Evolutionary conservation across 2,797 vertebrate genomes (phyloP).

Genomic region (Pantherophis alleghaniensis): DNA sequence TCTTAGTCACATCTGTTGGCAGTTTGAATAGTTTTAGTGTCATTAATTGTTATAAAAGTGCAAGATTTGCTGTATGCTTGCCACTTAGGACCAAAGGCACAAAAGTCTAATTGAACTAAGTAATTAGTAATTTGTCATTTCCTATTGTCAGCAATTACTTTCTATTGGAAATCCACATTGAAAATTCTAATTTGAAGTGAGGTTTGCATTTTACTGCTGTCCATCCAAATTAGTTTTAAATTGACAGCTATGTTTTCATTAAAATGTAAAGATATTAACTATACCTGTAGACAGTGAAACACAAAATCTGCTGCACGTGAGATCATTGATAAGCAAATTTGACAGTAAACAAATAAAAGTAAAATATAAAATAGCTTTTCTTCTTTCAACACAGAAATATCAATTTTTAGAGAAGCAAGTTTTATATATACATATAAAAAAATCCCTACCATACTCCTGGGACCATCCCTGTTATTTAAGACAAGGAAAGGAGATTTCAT

Average conservation of each 20-base stretch:
- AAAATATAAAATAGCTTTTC: constrained; percentile 36
- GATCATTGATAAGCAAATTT: constrained; percentile 32
- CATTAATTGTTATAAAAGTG: constrained; percentile 87
- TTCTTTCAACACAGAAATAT: constrained; percentile 1
- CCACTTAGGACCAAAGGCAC: constrained; percentile 85
- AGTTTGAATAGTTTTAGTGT: constrained; percentile 84
- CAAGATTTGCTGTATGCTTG: constrained; percentile 84
- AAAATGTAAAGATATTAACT: constrained; percentile 73
- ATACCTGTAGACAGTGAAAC: constrained; percentile 64
- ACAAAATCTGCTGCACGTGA: constrained; percentile 29
- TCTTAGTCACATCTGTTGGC: constrained; percentile 83
- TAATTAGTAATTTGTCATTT: constrained; percentile 89
- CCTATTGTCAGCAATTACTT: constrained; percentile 88
- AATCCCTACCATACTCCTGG: constrained; percentile 28
- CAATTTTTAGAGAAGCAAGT: constrained; percentile 18
- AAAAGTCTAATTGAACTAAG: constrained; percentile 88
- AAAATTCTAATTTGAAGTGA: constrained; percentile 86
- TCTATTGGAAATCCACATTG: constrained; percentile 82
- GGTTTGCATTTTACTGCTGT: constrained; percentile 83
- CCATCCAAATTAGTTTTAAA: constrained; percentile 85
- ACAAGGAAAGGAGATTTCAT: constrained; percentile 31
- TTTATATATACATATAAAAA: background rate
- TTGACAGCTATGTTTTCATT: constrained; percentile 83
- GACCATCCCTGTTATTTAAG: constrained; percentile 40
- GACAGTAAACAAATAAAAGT: background rate